Base-by-base conservation (phyloP, 1,140 invertebrate species). In the Oryzaephilus surinamensis region DNA sequence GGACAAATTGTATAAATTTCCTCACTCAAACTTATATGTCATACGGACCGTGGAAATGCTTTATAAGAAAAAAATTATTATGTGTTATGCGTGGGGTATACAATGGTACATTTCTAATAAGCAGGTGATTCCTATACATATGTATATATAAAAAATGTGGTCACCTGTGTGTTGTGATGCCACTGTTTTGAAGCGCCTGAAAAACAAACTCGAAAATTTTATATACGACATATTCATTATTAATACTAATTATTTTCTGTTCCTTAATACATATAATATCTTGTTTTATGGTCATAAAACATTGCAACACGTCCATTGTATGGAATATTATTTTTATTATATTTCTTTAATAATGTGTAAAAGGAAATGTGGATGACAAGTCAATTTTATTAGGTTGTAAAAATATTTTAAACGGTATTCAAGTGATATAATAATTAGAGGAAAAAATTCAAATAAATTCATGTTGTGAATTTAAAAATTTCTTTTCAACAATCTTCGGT, bases 1-100 rank as follows among this genome's bases (percentile, higher is more conserved):
- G 27, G 29, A 32, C 37, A 39, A 39, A 39, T 39, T 39, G 37
- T 31, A 39, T 20, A 39, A 39, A 24, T 24, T 24, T 11, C n/a
- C n/a, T n/a, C n/a, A n/a, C n/a, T n/a, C n/a, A n/a, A n/a, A n/a
- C n/a, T n/a, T n/a, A n/a, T n/a, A n/a, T n/a, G n/a, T n/a, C n/a
- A n/a, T n/a, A n/a, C n/a, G n/a, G n/a, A n/a, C n/a, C n/a, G n/a
- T n/a, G 8, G 11, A 11, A 4, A 21, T 21, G 6, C 6, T 21
- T 6, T 21, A 21, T 6, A 21, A 3, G 23, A 24, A 24, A 24
- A 24, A 24, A 24, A 24, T 11, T 3, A 10, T 6, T 6, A 24
- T 24, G 11, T n/a, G n/a, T n/a, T n/a, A 24, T 24, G 23, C 23
- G 23, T 24, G 23, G 23, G 23, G 23, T 24, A 24, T 24, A n/a